Base-by-base conservation (phyloP, 2,888 invertebrate genomes). In the Acrocyrtus sp. region DNA sequence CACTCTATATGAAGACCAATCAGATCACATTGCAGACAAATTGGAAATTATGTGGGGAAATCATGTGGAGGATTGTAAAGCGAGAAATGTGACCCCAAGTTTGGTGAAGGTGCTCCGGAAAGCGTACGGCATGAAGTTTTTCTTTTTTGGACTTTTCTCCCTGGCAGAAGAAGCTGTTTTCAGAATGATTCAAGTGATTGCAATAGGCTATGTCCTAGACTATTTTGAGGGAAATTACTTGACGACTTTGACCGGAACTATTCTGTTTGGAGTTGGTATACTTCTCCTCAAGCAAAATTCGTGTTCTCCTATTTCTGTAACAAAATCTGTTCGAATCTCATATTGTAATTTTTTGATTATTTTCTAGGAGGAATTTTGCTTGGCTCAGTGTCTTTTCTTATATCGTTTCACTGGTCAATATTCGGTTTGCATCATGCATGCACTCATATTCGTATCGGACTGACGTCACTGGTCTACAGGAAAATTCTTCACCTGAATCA, bases 381-480 rank as follows among this genome's bases (percentile, higher is more conserved):
- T 8, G 47, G 58, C 5, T 51, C 54, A 15, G 12, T 65, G 3
- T 63, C 51, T 29, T 68, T 48, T 29, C 17, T 68, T 6, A 6
- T 72, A 2, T 68, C 75, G 2, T 58, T 47, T 19, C 75, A 72
- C 27, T 60, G 57, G 63, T 68, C 72, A 19, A 21, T 57, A 15
- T 75, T 75, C 43, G 19, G 19, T 27, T 45, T 63, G 6, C 72
- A 72, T 15, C 67, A 72, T 17, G 17, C 41, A 17, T 75, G 68
- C 22, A 75, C 72, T 12, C 67, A 68, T n/a, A 65, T 75, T 34
- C 51, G 75, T 54, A 26, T 75, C 5, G 72, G 68, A 3, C 29
- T 72, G 10, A 63, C 75, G 6, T 50, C 62, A 5, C 27, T 75
- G 8, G 65, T 75, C n/a, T 72, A 65, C 27, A 34, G 72, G 21